These are phyloP conservation scores for Balearica regulorum DNA, from an alignment of 2,797 vertebrate genomes.

Conservation along the genomic window DNA sequence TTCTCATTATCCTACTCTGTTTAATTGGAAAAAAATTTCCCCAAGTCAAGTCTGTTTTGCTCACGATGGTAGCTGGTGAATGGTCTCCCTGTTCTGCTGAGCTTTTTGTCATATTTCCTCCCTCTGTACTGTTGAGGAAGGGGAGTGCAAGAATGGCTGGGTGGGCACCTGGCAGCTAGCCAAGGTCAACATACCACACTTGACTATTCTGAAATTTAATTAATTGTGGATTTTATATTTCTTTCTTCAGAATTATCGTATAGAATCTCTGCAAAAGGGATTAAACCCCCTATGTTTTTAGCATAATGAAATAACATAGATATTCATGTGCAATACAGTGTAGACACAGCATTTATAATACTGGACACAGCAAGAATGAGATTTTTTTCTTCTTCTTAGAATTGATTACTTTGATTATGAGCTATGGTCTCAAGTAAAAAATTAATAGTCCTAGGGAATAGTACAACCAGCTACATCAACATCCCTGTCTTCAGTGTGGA, in stretches of 20 bases:
- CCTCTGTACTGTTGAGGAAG: background rate
- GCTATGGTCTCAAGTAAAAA: background rate
- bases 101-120: background rate
- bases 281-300: background rate
- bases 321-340: background rate
- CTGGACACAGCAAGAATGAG: rapidly evolving
- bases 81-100: background rate
- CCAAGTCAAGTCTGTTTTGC: background rate
- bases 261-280: background rate
- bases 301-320: background rate
- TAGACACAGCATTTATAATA: background rate
- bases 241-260: background rate
- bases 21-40: background rate
- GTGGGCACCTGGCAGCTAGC: background rate
- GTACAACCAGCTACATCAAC: background rate
- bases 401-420: background rate
- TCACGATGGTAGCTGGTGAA: background rate
- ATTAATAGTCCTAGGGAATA: background rate
- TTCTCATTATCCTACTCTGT: background rate
- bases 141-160: background rate
- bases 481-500: background rate
- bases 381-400: background rate
- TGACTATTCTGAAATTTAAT: background rate
- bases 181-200: background rate
- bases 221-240: background rate